Conservation (phyloP, 1,140 invertebrate species). For the Myzus persicae region DNA sequence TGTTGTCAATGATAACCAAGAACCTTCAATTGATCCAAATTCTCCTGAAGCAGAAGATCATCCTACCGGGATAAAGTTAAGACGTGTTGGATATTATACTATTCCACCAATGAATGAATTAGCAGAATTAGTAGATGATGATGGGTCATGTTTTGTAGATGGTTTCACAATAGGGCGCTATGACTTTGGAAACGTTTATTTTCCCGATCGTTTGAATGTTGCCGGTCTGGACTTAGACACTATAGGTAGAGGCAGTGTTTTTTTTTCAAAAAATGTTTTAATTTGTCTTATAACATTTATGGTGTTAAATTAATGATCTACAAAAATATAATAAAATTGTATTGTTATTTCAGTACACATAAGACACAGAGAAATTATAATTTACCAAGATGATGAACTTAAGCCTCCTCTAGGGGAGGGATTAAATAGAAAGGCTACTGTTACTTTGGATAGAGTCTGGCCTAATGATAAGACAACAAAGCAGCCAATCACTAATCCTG, state of each 20-base stretch:
- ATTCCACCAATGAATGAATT: slow-evolving; percentile 83
- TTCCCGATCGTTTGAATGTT: slow-evolving; percentile 87
- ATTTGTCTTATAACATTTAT: neutral
- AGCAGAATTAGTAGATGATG: slow-evolving; percentile 70
- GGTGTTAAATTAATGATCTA: neutral
- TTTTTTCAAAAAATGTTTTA: neutral
- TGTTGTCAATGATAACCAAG: slow-evolving; percentile 20
- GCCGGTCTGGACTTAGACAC: slow-evolving; percentile 70
- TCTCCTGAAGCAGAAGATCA: slow-evolving; percentile 67
- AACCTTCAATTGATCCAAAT: slow-evolving; percentile 47
- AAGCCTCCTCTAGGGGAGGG: slow-evolving; percentile 84
- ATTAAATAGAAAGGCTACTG: slow-evolving; percentile 90
- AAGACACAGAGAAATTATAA: slow-evolving; percentile 77
- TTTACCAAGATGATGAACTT: slow-evolving; percentile 69
- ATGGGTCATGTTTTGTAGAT: slow-evolving; percentile 85
- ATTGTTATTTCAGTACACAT: slow-evolving; percentile 71
- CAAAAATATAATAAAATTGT: neutral
- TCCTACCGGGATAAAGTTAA: slow-evolving; percentile 71
- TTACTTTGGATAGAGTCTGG: slow-evolving; percentile 94
- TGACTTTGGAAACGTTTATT: slow-evolving; percentile 93
- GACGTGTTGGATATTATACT: slow-evolving; percentile 85
- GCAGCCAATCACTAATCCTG: slow-evolving; percentile 81
- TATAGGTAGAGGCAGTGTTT: slow-evolving; percentile 25
- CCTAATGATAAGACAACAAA: slow-evolving; percentile 86
- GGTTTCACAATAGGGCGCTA: slow-evolving; percentile 89